Evolutionary conservation across 2,113 vertebrate genomes (phyloP), one percentile per base, ranked within the genome.

Genomic region (Corvus cornix): DNA sequence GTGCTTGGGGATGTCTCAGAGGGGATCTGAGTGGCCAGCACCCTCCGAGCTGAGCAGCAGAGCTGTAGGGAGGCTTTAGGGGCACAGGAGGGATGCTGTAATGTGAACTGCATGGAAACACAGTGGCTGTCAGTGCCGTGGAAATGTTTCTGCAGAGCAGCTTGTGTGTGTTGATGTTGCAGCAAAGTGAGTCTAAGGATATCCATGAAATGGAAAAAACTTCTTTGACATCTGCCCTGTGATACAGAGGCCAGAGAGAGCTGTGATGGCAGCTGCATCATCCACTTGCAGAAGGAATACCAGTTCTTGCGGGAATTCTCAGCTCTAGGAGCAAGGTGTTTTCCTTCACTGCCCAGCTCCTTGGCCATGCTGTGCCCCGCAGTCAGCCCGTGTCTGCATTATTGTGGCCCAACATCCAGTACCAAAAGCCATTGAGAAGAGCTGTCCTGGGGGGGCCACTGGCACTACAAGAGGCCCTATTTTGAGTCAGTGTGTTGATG

Each of bases 331-430:
- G 23, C 31, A 27, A 70, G 59, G 39, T 37, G 12, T 14, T 72
- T 69, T 60, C 13, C 31, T 64, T 64, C 27, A 10, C 41, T 28
- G 19, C 11, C 20, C 14, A 37, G 17, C 33, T 59, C 39, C 33
- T 33, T 31, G n/a, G 33, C 48, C 1, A 0, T 2, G 2, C 66
- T 31, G 44, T 44, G 59, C 13, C 35, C 41, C 0, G 0, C 37
- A 53, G 31, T 49, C 31, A 27, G 39, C 33, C 83, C 0, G 0
- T 18, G 26, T 30, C n/a, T 37, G 6, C 37, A 0, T 49, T 24
- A 4, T 5, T 35, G 7, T 70, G n/a, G 62, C 26, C 59, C 55
- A 23, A 13, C 9, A 2, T 28, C 66, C 22, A 5, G 1, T 46
- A 33, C 21, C 88, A 24, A 12, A 53, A 73, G 24, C 49, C 46